phyloP scores from a whole-genome alignment of 2,113 vertebrate species.

The Aspiorhynchus laticeps region DNA sequence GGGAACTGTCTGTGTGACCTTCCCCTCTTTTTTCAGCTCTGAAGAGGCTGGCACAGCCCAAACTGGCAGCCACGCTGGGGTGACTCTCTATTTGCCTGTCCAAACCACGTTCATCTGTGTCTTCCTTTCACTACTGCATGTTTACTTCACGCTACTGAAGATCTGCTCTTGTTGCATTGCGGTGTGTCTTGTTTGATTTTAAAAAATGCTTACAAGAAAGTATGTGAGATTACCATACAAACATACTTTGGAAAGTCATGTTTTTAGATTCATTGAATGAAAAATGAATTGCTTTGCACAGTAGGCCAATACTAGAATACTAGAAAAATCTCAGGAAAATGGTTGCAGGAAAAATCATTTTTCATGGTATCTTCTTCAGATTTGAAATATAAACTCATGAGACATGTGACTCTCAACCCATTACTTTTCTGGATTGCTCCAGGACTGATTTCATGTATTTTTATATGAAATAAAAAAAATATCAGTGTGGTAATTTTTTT shows the following conservation, averaged over 20 bases:
- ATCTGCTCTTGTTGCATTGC: neutral
- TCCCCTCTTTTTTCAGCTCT: neutral
- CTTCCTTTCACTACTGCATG: neutral
- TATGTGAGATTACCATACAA: neutral
- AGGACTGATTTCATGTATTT: too few relatives aligned
- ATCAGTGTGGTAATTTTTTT: too few relatives aligned
- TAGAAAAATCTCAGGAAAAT: too few relatives aligned
- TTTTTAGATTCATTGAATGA: neutral
- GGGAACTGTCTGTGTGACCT: slow-evolving; percentile 18
- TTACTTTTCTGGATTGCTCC: too few relatives aligned
- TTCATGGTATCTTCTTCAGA: too few relatives aligned
- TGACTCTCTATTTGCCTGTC: neutral
- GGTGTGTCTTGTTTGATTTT: neutral
- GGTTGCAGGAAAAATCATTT: too few relatives aligned
- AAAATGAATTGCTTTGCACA: neutral
- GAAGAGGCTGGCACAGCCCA: slow-evolving; percentile 25
- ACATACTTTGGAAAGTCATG: neutral
- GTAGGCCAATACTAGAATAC: neutral
- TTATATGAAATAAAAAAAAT: too few relatives aligned
- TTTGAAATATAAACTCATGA: too few relatives aligned
- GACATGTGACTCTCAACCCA: too few relatives aligned
- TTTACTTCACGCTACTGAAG: neutral
- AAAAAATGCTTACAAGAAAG: neutral
- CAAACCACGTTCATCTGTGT: neutral
- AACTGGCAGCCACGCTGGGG: slow-evolving; percentile 4